Conservation (phyloP, 2,797 vertebrate species). For the Anguilla marmorata region DNA sequence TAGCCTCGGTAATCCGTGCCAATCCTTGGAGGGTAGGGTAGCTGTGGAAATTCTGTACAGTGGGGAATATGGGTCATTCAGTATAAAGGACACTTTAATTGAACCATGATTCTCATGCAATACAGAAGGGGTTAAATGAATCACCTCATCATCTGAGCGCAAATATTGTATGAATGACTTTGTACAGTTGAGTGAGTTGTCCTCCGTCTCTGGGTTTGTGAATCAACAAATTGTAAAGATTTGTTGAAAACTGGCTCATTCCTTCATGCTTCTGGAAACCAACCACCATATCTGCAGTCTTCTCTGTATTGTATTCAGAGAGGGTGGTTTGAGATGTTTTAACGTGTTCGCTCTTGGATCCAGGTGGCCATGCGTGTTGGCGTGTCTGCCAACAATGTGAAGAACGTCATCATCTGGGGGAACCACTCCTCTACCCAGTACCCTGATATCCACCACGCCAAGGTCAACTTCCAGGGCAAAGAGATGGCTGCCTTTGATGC, state of each 20-base stretch:
- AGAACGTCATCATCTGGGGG: constrained; percentile 88
- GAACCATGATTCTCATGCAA: no score
- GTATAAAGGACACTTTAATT: no score
- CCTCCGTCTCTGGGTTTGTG: neutral
- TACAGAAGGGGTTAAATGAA: no score
- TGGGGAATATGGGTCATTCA: no score
- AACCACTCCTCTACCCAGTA: constrained; percentile 90
- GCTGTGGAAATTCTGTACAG: no score
- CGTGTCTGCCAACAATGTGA: constrained; percentile 74
- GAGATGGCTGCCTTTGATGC: constrained; percentile 78
- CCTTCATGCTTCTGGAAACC: neutral
- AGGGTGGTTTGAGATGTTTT: neutral
- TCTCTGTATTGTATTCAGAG: neutral
- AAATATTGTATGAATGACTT: no score
- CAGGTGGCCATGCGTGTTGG: constrained; percentile 80
- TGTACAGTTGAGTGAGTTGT: neutral
- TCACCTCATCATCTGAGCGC: no score
- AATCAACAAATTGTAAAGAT: no score
- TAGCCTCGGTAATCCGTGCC: no score
- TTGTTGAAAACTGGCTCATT: no score
- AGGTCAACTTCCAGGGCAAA: constrained; percentile 76
- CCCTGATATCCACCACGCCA: constrained; percentile 82
- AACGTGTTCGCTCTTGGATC: neutral
- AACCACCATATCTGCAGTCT: neutral
- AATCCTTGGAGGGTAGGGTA: no score